These are phyloP conservation scores for Hylomyscus alleni DNA, from an alignment of 2,797 vertebrate species.

Conservation along the genomic window DNA sequence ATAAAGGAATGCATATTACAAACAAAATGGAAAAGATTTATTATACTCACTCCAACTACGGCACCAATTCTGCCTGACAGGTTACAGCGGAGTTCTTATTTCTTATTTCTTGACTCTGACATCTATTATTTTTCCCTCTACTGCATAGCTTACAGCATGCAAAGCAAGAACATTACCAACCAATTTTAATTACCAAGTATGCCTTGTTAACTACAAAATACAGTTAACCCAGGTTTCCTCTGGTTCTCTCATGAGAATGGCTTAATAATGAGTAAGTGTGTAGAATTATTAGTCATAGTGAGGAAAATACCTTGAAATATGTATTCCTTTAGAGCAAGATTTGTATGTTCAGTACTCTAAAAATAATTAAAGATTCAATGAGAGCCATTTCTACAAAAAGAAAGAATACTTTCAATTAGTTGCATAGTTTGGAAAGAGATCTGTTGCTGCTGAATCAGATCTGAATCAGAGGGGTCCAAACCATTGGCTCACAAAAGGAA, in stretches of 20 bases:
- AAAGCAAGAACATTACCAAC: conserved; percentile 52
- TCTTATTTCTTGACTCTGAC: conserved; percentile 76
- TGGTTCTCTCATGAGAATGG: accelerated
- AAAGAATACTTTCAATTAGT: background rate
- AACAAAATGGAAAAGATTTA: conserved; percentile 56
- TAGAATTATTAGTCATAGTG: background rate
- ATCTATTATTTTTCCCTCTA: conserved; percentile 11
- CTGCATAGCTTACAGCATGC: conserved; percentile 70
- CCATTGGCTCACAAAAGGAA: background rate
- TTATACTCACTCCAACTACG: conserved; percentile 74
- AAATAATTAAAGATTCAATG: conserved; percentile 19
- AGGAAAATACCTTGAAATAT: conserved; percentile 1
- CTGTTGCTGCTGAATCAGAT: conserved; percentile 8
- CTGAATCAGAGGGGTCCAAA: background rate
- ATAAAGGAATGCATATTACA: no score
- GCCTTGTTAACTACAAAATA: conserved; percentile 49
- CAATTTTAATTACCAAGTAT: conserved; percentile 51
- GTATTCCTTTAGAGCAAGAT: conserved; percentile 22
- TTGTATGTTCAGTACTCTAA: conserved; percentile 9
- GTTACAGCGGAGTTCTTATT: conserved; percentile 77
- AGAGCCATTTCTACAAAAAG: background rate
- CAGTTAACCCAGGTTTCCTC: conserved; percentile 64
- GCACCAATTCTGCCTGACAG: conserved; percentile 79
- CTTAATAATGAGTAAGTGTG: background rate
- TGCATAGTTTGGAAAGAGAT: background rate